phyloP scores from a whole-genome alignment of 2,113 vertebrate genomes.

The Nerophis lumbriciformis region DNA sequence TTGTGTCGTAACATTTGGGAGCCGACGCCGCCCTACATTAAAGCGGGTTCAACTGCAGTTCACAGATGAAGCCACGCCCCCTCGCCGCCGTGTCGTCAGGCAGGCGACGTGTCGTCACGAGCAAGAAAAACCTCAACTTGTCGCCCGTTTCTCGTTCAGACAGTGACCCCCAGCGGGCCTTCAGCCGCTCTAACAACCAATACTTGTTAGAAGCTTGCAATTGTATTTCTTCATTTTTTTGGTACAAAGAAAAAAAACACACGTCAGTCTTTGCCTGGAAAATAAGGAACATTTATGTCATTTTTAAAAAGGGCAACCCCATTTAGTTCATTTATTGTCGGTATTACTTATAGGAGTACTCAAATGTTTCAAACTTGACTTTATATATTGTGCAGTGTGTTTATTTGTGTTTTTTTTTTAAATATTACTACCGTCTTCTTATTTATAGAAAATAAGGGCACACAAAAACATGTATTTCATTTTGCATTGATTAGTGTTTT shows the following conservation, averaged over 20 bases:
- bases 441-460: too few relatives aligned
- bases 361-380: too few relatives aligned
- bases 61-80: constrained; percentile 48
- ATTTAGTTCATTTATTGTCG: too few relatives aligned
- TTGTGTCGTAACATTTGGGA: constrained; percentile 45
- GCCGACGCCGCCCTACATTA: constrained; percentile 28
- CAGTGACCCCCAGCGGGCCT: constrained; percentile 42
- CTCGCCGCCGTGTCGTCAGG: constrained; percentile 32
- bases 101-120: constrained; percentile 24
- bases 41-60: constrained; percentile 66
- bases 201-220: not conserved
- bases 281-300: too few relatives aligned
- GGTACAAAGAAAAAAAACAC: not conserved
- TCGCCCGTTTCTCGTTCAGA: not conserved
- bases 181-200: too few relatives aligned
- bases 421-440: too few relatives aligned
- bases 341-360: too few relatives aligned
- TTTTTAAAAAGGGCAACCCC: too few relatives aligned
- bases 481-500: too few relatives aligned
- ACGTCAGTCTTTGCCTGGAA: too few relatives aligned
- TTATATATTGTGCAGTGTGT: not conserved
- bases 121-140: not conserved
- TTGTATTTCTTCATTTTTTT: not conserved
- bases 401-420: too few relatives aligned
- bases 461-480: too few relatives aligned